These are phyloP conservation scores for mouse (Mus musculus) DNA, from an alignment of 2,113 vertebrate species.

Conservation along the genomic window GRCm39 chr16:30013001-30013500, in stretches of 20 bases:
- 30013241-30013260: background rate
- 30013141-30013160: background rate
- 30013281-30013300: background rate
- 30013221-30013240: background rate
- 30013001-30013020: background rate
- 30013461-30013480: background rate
- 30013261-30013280: background rate
- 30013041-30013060: conserved; percentile 40
- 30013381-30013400: too few relatives aligned
- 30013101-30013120: background rate
- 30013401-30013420: background rate
- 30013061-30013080: conserved; percentile 26
- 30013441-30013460: background rate
- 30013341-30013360: background rate
- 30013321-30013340: background rate
- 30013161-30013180: conserved; percentile 23
- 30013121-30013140: background rate
- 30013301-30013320: background rate
- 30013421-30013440: background rate
- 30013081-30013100: background rate
- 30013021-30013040: conserved; percentile 47
- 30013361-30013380: background rate
- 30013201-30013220: background rate
- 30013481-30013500: background rate
- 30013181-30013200: background rate